Evolutionary conservation across 1,140 invertebrate genomes (phyloP).

Genomic region (Propsilocerus akamusi): DNA sequence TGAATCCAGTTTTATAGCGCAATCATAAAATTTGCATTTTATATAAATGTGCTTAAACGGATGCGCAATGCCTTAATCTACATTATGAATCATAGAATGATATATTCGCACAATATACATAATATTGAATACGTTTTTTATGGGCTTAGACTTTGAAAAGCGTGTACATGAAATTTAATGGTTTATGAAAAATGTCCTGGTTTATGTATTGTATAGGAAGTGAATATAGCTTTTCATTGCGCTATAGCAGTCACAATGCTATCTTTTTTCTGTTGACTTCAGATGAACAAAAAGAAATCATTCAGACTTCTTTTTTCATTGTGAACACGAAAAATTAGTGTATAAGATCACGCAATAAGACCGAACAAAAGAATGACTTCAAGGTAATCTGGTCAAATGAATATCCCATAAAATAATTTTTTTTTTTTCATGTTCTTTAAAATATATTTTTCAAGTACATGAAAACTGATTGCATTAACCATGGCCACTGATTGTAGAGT

Average conservation of each 20-base stretch:
- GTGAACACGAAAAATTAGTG: too few relatives aligned
- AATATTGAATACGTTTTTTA: background rate
- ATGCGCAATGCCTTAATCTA: background rate
- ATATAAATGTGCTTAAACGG: background rate
- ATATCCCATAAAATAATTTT: background rate
- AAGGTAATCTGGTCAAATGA: background rate
- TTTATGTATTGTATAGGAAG: too few relatives aligned
- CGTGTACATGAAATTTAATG: background rate
- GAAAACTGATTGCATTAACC: too few relatives aligned
- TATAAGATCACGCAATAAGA: too few relatives aligned
- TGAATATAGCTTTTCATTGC: too few relatives aligned
- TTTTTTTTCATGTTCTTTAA: too few relatives aligned
- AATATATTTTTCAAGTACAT: too few relatives aligned
- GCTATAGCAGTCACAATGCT: too few relatives aligned
- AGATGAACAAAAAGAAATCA: too few relatives aligned
- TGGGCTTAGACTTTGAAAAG: background rate
- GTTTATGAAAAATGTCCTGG: background rate
- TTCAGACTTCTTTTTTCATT: too few relatives aligned
- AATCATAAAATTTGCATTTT: conserved; percentile 2
- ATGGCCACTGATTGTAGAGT: too few relatives aligned
- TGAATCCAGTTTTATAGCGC: conserved; percentile 2
- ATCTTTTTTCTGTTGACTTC: too few relatives aligned
- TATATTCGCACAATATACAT: background rate
- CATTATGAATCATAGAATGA: conserved; percentile 1
- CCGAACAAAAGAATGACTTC: background rate